Evolutionary conservation across 2,113 vertebrate species (phyloP), one percentile per base, ranked within the genome.

Genomic region (Xyrauchen texanus): DNA sequence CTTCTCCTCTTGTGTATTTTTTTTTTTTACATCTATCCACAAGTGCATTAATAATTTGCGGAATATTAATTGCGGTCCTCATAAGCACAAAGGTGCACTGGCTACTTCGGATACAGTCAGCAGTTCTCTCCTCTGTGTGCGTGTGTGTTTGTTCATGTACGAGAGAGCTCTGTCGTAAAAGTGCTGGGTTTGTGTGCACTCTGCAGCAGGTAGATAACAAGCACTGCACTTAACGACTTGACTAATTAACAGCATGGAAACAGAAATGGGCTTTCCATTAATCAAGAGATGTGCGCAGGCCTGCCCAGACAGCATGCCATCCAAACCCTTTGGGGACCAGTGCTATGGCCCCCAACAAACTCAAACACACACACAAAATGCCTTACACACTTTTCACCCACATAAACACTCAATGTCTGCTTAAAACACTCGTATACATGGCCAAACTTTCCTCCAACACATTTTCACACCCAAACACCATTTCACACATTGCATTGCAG

Each of bases 161-260:
- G 80, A 84, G 62, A 15, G 55, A 15, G 49, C 58, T 13, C 51
- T 2, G 84, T 91, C 87, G 88, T 91, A 89, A 88, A 81, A 87
- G 86, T 79, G 82, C 83, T 82, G 69, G 83, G 85, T 82, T 71
- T 58, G 21, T 80, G 80, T 71, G 81, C 70, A 58, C 86, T 87
- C 85, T 77, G 80, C 86, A 87, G 83, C 86, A 87, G 85, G 75
- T 66, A 89, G 83, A 86, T 93, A 93, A 93, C 92, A 87, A 94
- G 91, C 89, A 77, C 86, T 81, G 82, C 86, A 89, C 89, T 90
- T 84, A 93, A 91, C 92, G 86, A 91, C 88, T 88, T 81, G 83
- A 88, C 92, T 93, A 93, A 94, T 93, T 93, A 93, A 90, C 90
- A 89, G 89, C 91, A 90, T 92, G 88, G 91, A 91, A 90, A 92